Evolutionary conservation across 2,888 invertebrate genomes (phyloP), one percentile per base, ranked within the genome.

Genomic region (Spodoptera picta): DNA sequence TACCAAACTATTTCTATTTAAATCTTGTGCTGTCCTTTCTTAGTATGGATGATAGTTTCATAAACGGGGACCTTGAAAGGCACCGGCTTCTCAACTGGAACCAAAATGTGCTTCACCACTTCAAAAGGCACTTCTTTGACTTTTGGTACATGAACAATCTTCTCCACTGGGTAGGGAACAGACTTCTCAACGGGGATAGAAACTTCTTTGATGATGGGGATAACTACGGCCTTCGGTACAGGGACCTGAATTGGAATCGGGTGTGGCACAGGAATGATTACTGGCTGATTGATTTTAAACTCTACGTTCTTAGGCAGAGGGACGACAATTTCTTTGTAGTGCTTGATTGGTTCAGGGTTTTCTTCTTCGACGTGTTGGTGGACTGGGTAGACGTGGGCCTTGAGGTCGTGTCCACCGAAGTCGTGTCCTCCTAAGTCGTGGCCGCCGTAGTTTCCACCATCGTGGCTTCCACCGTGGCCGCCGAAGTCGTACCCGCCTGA

Each of bases 11-110:
- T 9, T 3, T 9, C 1, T 31, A 51, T 46, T 87, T 88, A 90
- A 59, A 90, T 83, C 80, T 94, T 90, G 67, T 94, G 92, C 0
- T 92, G 91, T 46, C 95, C 95, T 84, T 96, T 96, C 73, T 96
- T 95, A 57, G 96, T 96, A 80, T 97, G 97, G 78, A 97, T 96
- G 63, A 97, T 95, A 46, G 96, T 96, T 88, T 97, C 97, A 84
- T 96, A 96, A 3, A 96, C 96, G 0, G 97, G 97, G 36, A 97
- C 96, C 83, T 96, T 96, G 68, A 96, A 96, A 0, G 97, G 96
- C 46, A 96, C 93, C 0, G 97, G 97, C 73, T 96, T 96, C 52
- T 96, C 95, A 0, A 97, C 96, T 0, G 96, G 96, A n/a, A 96
- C 96, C 4, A 96, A 95, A 11, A 96, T 88, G 80, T 96, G 96